phyloP scores from a whole-genome alignment of 2,113 vertebrate genomes.

The Rallus limicola region DNA sequence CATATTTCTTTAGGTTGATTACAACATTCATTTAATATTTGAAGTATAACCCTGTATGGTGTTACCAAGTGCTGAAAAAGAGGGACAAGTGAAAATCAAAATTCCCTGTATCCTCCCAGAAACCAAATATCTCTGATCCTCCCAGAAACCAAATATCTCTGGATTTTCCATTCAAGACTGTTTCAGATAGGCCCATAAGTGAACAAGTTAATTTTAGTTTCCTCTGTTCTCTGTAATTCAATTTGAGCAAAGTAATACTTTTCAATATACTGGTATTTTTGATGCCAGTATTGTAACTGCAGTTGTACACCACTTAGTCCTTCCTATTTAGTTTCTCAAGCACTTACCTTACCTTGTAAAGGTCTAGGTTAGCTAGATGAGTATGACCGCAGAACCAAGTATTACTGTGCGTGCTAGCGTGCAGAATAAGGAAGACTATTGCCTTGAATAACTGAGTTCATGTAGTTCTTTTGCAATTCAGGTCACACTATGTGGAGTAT shows the following conservation, averaged over 20 bases:
- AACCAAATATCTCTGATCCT: neutral
- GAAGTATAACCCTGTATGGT: neutral
- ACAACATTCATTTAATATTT: neutral
- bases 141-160: neutral
- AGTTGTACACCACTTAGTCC: neutral
- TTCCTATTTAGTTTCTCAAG: neutral
- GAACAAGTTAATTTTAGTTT: neutral
- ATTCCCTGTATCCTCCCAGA: neutral
- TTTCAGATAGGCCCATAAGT: neutral
- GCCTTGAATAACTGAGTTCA: neutral
- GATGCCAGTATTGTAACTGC: neutral
- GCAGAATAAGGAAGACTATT: neutral
- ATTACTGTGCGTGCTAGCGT: neutral
- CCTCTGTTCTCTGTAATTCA: neutral
- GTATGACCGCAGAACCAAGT: neutral
- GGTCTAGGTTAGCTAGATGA: neutral
- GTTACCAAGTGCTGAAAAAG: neutral
- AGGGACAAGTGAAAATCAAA: neutral
- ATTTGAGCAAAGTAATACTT: neutral
- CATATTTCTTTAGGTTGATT: neutral
- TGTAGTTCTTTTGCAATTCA: neutral
- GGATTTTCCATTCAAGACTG: neutral
- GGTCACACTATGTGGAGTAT: neutral
- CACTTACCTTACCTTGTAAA: neutral
- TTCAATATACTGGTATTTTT: neutral